Evolutionary conservation across 2,797 vertebrate genomes (phyloP).

Genomic region (Pteronotus mesoamericanus): DNA sequence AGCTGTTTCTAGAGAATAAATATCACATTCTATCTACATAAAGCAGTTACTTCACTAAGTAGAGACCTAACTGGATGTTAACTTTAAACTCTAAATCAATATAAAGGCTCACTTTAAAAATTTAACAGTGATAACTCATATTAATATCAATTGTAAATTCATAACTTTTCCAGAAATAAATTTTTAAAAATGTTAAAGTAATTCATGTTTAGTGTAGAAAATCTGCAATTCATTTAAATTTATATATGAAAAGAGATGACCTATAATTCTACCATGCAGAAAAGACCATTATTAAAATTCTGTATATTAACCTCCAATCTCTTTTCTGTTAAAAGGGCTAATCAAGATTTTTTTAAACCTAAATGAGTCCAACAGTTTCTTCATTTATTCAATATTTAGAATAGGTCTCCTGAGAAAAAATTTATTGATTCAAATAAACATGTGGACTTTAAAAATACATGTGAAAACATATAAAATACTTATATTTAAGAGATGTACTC

Average conservation of each 20-base stretch:
- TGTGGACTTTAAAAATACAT: background rate
- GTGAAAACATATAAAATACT: background rate
- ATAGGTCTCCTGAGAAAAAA: background rate
- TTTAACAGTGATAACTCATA: background rate
- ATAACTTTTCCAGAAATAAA: constrained; percentile 3
- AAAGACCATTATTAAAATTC: background rate
- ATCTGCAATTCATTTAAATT: background rate
- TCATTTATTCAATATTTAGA: background rate
- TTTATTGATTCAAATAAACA: background rate
- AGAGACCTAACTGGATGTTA: background rate
- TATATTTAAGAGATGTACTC: background rate
- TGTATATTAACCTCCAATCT: background rate
- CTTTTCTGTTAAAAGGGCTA: background rate
- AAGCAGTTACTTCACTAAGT: background rate
- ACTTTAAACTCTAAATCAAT: background rate
- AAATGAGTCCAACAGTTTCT: background rate
- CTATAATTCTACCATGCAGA: background rate
- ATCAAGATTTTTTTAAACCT: background rate
- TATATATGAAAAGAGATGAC: background rate
- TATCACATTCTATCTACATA: background rate
- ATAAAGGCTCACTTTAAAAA: background rate
- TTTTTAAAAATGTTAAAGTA: background rate
- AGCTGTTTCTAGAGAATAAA: constrained; percentile 31
- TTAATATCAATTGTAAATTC: background rate
- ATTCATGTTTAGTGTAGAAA: background rate